Evolutionary conservation across 2,797 vertebrate species (phyloP).

Genomic region (Lophotriccus pileatus): DNA sequence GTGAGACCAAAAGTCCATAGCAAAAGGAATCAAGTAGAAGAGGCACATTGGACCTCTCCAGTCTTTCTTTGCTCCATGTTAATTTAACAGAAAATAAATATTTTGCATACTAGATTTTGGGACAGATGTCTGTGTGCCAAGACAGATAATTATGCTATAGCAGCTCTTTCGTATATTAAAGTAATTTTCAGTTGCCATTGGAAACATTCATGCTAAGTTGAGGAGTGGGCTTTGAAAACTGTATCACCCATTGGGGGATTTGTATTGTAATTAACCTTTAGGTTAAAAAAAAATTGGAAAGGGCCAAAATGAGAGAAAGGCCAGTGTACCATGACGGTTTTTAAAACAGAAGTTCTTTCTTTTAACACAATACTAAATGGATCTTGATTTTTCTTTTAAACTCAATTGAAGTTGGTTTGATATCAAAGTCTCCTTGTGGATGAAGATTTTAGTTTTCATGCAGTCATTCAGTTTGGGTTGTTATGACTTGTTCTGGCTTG

Average conservation of each 20-base stretch:
- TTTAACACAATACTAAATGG: background rate
- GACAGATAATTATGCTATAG: background rate
- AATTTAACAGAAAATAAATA: background rate
- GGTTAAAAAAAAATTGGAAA: background rate
- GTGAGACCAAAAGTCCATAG: background rate
- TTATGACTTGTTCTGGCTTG: background rate
- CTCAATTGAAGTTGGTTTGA: background rate
- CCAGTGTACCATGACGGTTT: background rate
- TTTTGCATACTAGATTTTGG: background rate
- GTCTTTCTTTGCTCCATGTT: background rate
- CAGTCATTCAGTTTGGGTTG: background rate
- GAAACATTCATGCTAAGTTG: background rate
- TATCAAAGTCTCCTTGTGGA: background rate
- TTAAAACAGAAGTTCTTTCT: background rate
- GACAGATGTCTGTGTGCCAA: background rate
- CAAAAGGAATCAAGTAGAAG: background rate
- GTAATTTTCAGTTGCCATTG: background rate
- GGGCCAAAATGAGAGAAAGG: background rate
- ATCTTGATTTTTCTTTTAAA: background rate
- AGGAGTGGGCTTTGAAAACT: background rate
- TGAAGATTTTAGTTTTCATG: background rate
- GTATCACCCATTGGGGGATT: background rate
- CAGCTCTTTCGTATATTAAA: background rate
- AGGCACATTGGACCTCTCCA: background rate
- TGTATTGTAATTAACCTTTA: background rate